These are phyloP conservation scores for Polypedilum pembai DNA, from an alignment of 1,140 invertebrate species.

Conservation along the genomic window DNA sequence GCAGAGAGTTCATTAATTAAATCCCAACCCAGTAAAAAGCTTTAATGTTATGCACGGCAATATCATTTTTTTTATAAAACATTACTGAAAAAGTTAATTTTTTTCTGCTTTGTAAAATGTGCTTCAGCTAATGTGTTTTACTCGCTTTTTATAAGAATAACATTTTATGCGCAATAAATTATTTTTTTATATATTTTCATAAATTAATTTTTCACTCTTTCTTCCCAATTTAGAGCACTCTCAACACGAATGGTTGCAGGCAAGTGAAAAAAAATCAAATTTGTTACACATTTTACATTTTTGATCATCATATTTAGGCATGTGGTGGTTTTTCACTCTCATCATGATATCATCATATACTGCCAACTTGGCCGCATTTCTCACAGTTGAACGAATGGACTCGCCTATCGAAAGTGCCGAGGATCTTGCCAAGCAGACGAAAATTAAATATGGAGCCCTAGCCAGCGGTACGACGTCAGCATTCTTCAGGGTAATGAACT, in stretches of 20 bases:
- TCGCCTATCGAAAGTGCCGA: slow-evolving; percentile 93
- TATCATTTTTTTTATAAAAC: too few relatives aligned
- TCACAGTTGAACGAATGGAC: slow-evolving; percentile 90
- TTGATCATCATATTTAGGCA: too few relatives aligned
- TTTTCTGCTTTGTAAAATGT: too few relatives aligned
- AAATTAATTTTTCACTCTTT: not conserved
- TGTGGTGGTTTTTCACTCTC: slow-evolving; percentile 97
- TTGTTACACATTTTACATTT: too few relatives aligned
- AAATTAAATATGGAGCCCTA: slow-evolving; percentile 94
- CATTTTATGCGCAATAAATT: not conserved
- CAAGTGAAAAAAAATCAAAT: not conserved
- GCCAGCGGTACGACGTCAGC: slow-evolving; percentile 84
- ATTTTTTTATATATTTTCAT: not conserved
- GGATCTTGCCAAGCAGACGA: slow-evolving; percentile 91
- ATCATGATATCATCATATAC: slow-evolving; percentile 99
- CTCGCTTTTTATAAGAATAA: too few relatives aligned
- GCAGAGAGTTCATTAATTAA: too few relatives aligned
- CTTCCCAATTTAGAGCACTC: slow-evolving; percentile 55
- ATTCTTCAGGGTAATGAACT: slow-evolving; percentile 73
- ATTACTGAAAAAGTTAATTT: too few relatives aligned
- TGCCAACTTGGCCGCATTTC: slow-evolving; percentile 92
- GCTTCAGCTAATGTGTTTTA: too few relatives aligned
- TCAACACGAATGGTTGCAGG: slow-evolving; percentile 83
- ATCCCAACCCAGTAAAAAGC: too few relatives aligned
- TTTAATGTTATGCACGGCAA: too few relatives aligned